A percentile compares a stretch with the other conserved stretches of the same genome.
These are phyloP conservation scores for Amblyteles armatorius DNA, from an alignment of 2,888 invertebrate genomes.

Conservation along the genomic window DNA sequence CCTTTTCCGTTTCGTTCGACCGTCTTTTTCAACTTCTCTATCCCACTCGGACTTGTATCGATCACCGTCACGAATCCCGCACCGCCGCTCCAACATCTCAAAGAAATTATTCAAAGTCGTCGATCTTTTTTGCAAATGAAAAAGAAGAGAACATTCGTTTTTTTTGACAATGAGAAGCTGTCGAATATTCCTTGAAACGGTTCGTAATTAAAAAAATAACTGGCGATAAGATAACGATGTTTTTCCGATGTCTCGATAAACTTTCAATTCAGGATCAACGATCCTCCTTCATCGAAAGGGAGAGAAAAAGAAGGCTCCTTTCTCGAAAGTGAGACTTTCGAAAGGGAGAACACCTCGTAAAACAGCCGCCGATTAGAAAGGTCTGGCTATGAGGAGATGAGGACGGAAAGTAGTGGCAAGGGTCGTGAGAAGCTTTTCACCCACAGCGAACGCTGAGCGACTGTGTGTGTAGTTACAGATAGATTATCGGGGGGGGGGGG, in stretches of 20 bases:
- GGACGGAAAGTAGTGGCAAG: constrained; percentile 16
- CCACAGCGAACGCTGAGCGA: not conserved
- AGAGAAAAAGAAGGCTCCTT: not conserved
- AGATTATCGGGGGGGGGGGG: constrained; percentile 25
- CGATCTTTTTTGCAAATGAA: too few species aligned
- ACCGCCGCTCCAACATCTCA: too few species aligned
- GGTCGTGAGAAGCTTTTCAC: constrained; percentile 55
- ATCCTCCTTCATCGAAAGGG: not conserved
- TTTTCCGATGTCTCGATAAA: not conserved
- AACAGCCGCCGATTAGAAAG: not conserved
- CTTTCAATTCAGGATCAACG: not conserved
- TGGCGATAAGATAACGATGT: not conserved
- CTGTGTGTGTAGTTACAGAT: constrained; percentile 11
- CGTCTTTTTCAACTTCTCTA: not conserved
- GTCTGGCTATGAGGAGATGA: not conserved
- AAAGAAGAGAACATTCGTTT: too few species aligned
- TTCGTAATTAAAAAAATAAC: too few species aligned
- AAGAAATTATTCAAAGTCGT: too few species aligned
- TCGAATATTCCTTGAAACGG: too few species aligned
- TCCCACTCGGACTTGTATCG: not conserved
- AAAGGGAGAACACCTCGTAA: not conserved
- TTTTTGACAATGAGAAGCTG: too few species aligned
- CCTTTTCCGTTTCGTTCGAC: not conserved
- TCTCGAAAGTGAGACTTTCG: not conserved
- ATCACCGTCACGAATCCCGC: not conserved